Evolutionary conservation across 1,140 invertebrate genomes (phyloP).

Genomic region (Drosophila fuyamai): DNA sequence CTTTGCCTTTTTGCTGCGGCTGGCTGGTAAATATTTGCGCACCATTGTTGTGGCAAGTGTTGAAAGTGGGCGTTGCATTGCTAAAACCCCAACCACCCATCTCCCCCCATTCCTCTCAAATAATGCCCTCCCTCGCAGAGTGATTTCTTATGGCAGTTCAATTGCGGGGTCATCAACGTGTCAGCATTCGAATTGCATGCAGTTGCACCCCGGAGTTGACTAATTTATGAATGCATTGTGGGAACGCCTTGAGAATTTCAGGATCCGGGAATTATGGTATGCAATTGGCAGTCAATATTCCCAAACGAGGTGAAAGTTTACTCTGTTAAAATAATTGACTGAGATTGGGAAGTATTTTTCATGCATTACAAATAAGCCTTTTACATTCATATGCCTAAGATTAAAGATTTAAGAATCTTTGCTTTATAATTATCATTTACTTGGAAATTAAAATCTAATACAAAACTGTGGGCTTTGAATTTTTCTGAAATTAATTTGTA

Average conservation of each 20-base stretch:
- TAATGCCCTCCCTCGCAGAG: slow-evolving; percentile 53
- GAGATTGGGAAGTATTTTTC: background rate
- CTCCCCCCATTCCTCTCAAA: slow-evolving; percentile 6
- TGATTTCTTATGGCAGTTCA: slow-evolving; percentile 83
- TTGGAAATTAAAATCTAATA: too few species aligned
- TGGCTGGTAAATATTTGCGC: slow-evolving; percentile 79
- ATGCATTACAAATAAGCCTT: too few species aligned
- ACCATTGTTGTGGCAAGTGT: slow-evolving; percentile 79
- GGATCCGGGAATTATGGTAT: background rate
- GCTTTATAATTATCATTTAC: too few species aligned
- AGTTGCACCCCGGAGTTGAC: slow-evolving; percentile 24
- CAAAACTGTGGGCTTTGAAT: too few species aligned
- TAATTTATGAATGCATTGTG: slow-evolving; percentile 48
- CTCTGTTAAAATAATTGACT: background rate
- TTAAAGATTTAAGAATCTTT: too few species aligned
- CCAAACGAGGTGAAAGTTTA: slow-evolving; percentile 6
- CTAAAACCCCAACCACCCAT: background rate
- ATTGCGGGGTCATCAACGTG: slow-evolving; percentile 74
- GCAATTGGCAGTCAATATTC: slow-evolving; percentile 26
- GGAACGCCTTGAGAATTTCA: slow-evolving; percentile 42
- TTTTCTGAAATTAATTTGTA: too few species aligned
- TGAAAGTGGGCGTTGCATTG: slow-evolving; percentile 74
- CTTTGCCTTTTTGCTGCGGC: slow-evolving; percentile 33
- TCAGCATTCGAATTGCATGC: slow-evolving; percentile 52
- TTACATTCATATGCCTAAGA: too few species aligned